Evolutionary conservation across 1,140 invertebrate species (phyloP).

Genomic region (Tribolium madens): DNA sequence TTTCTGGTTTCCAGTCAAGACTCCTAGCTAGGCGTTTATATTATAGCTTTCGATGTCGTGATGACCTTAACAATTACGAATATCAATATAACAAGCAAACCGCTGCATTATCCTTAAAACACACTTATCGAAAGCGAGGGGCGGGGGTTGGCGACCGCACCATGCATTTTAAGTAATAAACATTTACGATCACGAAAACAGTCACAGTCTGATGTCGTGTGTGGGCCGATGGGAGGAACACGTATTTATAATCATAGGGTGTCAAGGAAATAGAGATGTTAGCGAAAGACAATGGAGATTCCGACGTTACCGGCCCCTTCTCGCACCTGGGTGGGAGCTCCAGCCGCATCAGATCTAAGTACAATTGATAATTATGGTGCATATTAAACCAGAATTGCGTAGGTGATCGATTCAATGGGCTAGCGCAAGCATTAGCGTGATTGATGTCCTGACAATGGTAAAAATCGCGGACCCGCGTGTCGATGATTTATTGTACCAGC

Average conservation of each 20-base stretch:
- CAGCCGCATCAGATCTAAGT: constrained; percentile 48
- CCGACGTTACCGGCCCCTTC: constrained; percentile 42
- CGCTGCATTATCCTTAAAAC: background rate
- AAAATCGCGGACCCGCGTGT: constrained; percentile 27
- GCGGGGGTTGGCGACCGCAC: constrained; percentile 7
- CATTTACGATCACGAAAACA: constrained; percentile 19
- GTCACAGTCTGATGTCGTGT: constrained; percentile 36
- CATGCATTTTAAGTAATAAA: constrained; percentile 34
- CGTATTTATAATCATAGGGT: constrained; percentile 51
- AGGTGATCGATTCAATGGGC: constrained; percentile 35
- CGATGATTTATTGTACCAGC: constrained; percentile 35
- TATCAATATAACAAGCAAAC: background rate
- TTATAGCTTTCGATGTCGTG: too few relatives aligned
- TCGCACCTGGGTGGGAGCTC: constrained; percentile 50
- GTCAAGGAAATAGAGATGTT: constrained; percentile 56
- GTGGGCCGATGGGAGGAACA: constrained; percentile 46
- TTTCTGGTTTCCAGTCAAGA: too few relatives aligned
- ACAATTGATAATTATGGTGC: constrained; percentile 51
- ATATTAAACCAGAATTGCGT: constrained; percentile 38
- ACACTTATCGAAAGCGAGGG: background rate
- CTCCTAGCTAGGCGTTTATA: too few relatives aligned
- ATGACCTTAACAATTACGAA: too few relatives aligned
- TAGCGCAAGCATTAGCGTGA: constrained; percentile 30
- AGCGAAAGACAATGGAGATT: constrained; percentile 48
- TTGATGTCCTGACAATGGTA: constrained; percentile 29